phyloP scores from a whole-genome alignment of 2,113 vertebrate genomes.

The Pristiophorus japonicus region DNA sequence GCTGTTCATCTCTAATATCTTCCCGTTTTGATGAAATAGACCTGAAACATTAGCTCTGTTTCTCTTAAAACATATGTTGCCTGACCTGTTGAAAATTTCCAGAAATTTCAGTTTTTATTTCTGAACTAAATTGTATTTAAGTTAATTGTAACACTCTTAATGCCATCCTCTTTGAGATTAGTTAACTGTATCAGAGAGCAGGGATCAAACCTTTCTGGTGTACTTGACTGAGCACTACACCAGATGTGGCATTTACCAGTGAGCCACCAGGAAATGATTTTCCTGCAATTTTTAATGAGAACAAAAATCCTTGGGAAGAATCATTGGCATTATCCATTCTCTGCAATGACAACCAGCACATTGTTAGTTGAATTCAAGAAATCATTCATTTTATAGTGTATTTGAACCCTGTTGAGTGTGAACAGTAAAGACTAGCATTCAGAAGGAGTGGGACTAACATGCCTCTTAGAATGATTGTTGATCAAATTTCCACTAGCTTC shows the following conservation, averaged over 20 bases:
- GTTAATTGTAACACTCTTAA: background rate
- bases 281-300: background rate
- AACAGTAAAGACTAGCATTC: background rate
- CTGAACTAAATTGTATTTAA: background rate
- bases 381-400: background rate
- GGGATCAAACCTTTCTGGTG: background rate
- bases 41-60: background rate
- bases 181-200: background rate
- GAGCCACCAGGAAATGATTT: background rate
- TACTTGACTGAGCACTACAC: background rate
- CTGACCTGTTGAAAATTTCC: background rate
- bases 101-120: background rate
- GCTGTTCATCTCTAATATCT: background rate
- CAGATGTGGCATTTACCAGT: background rate
- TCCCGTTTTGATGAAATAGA: background rate
- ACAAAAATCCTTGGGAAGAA: background rate
- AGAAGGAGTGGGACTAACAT: background rate
- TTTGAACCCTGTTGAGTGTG: too few relatives aligned
- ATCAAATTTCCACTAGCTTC: background rate
- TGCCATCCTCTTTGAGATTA: background rate
- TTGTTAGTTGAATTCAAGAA: background rate
- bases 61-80: background rate
- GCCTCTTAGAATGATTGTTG: background rate
- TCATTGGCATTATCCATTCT: background rate
- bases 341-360: background rate